phyloP scores from a whole-genome alignment of 2,113 vertebrate genomes.

The Mesitornis unicolor region DNA sequence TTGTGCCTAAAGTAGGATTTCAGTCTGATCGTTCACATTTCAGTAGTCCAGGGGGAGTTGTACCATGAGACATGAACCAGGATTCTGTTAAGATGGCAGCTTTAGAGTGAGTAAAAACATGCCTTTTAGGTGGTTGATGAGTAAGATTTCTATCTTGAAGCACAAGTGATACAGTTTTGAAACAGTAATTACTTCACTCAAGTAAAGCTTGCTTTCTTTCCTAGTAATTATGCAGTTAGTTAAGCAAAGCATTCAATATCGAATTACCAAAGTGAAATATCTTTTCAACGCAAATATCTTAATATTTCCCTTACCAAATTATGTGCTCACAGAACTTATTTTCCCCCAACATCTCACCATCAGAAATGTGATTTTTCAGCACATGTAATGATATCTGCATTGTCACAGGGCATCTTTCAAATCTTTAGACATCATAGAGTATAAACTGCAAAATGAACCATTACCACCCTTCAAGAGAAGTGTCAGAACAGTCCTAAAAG shows the following conservation, averaged over 20 bases:
- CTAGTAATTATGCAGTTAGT: background rate
- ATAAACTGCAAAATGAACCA: background rate
- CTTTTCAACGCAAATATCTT: background rate
- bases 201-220: background rate
- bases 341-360: background rate
- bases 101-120: background rate
- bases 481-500: background rate
- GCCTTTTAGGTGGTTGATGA: background rate
- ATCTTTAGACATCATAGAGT: background rate
- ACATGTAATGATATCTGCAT: background rate
- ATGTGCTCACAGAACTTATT: background rate
- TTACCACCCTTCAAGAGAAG: background rate
- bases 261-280: background rate
- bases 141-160: background rate
- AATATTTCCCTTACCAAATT: background rate
- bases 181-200: background rate
- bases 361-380: background rate
- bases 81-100: background rate
- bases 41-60: background rate
- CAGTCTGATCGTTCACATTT: background rate
- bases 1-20: background rate
- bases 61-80: accelerated
- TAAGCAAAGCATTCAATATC: background rate
- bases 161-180: background rate
- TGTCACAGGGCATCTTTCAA: background rate